Conservation (phyloP, 2,113 vertebrate genomes). For the Puntigrus tetrazona region DNA sequence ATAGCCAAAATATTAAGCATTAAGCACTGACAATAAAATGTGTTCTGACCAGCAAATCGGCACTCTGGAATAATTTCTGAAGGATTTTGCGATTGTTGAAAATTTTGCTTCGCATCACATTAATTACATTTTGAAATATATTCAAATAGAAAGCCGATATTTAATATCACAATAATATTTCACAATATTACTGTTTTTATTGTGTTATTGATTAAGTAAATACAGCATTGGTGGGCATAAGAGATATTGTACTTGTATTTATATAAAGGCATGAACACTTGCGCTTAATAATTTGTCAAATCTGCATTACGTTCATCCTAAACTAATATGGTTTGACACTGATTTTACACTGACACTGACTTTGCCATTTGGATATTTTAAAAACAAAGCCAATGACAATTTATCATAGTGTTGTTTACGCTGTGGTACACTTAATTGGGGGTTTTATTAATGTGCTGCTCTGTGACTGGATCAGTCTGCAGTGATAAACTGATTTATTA, state of each 20-base stretch:
- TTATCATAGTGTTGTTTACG: not conserved
- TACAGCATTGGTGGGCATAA: not conserved
- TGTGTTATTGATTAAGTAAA: not conserved
- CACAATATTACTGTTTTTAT: not conserved
- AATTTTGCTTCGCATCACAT: not conserved
- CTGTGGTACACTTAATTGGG: not conserved
- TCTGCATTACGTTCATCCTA: not conserved
- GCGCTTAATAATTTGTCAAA: not conserved
- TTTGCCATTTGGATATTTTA: not conserved
- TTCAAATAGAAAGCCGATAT: not conserved
- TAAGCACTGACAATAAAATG: not conserved
- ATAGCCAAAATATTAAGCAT: not conserved
- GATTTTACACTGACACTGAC: slow-evolving; percentile 12
- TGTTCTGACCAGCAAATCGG: not conserved
- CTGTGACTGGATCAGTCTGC: slow-evolving; percentile 1
- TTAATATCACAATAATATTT: not conserved
- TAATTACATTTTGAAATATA: not conserved
- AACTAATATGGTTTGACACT: not conserved
- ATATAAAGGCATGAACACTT: not conserved
- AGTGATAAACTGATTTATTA: slow-evolving; percentile 22
- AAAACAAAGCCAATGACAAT: slow-evolving; percentile 12
- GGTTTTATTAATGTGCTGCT: slow-evolving; percentile 17
- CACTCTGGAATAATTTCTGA: not conserved
- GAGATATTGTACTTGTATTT: not conserved
- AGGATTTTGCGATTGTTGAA: not conserved